Conservation (phyloP, 2,113 vertebrate species). For the Phoenicopterus ruber region DNA sequence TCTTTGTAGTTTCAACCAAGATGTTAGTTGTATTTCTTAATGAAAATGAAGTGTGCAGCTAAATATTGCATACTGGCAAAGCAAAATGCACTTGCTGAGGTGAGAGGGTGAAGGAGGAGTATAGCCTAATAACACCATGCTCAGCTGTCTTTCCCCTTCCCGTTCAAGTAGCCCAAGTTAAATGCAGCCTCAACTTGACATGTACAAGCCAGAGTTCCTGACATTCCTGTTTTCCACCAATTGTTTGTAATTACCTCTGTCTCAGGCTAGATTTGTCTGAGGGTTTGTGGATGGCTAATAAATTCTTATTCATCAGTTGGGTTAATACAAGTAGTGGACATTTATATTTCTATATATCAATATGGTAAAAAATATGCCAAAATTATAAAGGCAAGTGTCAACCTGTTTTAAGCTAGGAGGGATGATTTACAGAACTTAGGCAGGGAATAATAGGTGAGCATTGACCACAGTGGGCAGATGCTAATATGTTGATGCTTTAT, state of each 20-base stretch:
- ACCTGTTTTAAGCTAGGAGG: not conserved
- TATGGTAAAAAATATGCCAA: not conserved
- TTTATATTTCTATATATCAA: not conserved
- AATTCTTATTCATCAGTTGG: not conserved
- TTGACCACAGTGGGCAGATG: not conserved
- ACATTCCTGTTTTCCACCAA: not conserved
- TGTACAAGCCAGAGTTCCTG: not conserved
- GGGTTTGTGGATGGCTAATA: not conserved
- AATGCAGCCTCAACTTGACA: not conserved
- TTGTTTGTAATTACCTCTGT: not conserved
- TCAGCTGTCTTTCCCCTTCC: not conserved
- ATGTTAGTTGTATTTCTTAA: not conserved
- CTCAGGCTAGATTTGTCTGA: not conserved
- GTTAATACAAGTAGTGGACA: not conserved
- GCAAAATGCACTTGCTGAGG: not conserved
- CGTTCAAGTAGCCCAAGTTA: not conserved
- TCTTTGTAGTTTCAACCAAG: not conserved
- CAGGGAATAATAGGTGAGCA: not conserved
- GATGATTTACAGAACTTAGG: not conserved
- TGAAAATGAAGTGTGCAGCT: not conserved
- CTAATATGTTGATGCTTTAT: not conserved
- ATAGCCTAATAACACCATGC: rapidly evolving
- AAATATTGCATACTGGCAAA: not conserved
- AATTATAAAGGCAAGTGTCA: not conserved
- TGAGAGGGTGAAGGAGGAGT: not conserved